Evolutionary conservation across 1,140 invertebrate species (phyloP).

Genomic region (Chelonus insularis): DNA sequence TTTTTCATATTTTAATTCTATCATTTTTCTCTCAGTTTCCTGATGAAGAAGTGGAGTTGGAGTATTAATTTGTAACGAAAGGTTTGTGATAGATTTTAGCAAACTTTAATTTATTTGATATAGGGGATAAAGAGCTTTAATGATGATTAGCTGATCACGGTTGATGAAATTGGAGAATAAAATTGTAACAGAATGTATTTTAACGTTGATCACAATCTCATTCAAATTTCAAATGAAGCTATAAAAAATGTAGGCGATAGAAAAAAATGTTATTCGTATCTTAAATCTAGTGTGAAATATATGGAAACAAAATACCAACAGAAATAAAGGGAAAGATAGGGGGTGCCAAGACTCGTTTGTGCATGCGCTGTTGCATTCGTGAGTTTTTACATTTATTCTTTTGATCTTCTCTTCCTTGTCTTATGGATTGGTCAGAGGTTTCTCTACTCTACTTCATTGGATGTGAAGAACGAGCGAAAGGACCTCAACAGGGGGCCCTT

Average conservation of each 20-base stretch:
- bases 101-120: no score
- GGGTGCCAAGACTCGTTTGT: conserved; percentile 22
- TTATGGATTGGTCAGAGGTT: background rate
- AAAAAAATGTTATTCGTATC: background rate
- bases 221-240: background rate
- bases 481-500: conserved; percentile 33
- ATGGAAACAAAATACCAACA: background rate
- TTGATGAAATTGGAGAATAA: no score
- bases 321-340: no score
- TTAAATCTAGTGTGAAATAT: background rate
- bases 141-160: no score
- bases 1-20: no score
- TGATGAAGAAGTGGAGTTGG: no score
- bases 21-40: no score
- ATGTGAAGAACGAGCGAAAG: background rate
- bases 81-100: no score
- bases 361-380: conserved; percentile 33
- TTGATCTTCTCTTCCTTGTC: background rate
- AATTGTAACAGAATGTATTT: no score
- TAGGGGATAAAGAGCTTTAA: no score
- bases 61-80: no score
- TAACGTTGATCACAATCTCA: no score
- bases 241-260: background rate
- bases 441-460: background rate
- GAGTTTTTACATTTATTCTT: background rate